These are phyloP conservation scores for Microplitis deprimator DNA, from an alignment of 2,888 invertebrate genomes.

Conservation along the genomic window DNA sequence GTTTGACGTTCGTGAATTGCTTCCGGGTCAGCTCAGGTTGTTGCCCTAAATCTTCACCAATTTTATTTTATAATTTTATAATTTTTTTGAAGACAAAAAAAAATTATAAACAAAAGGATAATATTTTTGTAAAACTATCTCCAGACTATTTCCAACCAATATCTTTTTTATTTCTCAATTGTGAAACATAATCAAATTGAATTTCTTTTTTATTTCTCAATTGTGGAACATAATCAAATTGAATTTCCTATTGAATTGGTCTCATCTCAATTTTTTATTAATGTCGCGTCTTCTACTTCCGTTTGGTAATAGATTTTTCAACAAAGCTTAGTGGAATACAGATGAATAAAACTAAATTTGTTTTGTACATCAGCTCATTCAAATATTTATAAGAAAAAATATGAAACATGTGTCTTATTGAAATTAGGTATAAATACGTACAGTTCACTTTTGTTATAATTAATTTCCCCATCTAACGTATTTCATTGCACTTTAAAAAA, in stretches of 20 bases:
- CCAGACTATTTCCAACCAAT: background rate
- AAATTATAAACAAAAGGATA: background rate
- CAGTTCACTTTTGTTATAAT: no score
- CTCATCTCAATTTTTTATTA: slow-evolving; percentile 13
- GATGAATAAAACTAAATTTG: slow-evolving; percentile 12
- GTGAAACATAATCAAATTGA: no score
- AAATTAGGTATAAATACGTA: no score
- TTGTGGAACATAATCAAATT: background rate
- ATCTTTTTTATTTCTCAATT: no score
- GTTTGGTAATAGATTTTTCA: slow-evolving; percentile 17
- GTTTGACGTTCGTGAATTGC: slow-evolving; percentile 31
- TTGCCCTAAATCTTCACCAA: slow-evolving; percentile 21
- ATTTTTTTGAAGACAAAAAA: background rate
- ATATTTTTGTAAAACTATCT: background rate
- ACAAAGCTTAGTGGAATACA: background rate
- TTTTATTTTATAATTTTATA: background rate
- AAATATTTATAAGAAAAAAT: no score
- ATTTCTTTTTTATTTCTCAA: background rate
- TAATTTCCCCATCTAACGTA: no score
- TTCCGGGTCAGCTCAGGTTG: slow-evolving; percentile 36
- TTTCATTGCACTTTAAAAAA: no score
- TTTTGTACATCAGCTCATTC: no score
- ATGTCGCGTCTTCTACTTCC: slow-evolving; percentile 24
- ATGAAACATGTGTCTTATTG: no score
- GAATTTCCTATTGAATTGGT: slow-evolving; percentile 14